These are phyloP conservation scores for Bombus picipes DNA, from an alignment of 1,140 invertebrate species.

Conservation along the genomic window DNA sequence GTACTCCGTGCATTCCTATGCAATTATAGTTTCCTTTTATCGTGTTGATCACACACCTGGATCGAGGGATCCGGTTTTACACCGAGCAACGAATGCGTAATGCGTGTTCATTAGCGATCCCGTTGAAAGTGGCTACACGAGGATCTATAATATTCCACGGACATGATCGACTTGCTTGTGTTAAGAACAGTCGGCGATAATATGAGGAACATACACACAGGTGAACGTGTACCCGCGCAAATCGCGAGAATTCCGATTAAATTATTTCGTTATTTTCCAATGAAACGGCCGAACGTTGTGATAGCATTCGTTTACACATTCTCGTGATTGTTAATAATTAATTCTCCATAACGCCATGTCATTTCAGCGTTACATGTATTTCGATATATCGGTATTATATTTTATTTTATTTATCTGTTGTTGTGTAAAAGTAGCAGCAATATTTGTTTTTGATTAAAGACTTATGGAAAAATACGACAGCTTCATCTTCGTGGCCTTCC, in stretches of 20 bases:
- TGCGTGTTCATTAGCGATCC: constrained; percentile 59
- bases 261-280: background rate
- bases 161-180: constrained; percentile 22
- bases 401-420: too few relatives aligned
- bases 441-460: too few relatives aligned
- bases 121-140: constrained; percentile 54
- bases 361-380: background rate
- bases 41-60: constrained; percentile 64
- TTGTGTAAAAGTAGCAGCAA: too few relatives aligned
- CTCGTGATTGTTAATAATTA: constrained; percentile 1
- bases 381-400: background rate
- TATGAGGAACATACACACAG: too few relatives aligned
- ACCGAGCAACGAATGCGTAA: constrained; percentile 35
- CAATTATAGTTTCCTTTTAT: constrained; percentile 67
- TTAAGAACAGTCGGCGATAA: background rate
- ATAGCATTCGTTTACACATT: background rate
- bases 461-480: too few relatives aligned
- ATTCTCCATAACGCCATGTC: background rate
- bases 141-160: constrained; percentile 51
- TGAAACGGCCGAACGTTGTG: background rate
- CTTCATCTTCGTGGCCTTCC: too few relatives aligned
- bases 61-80: constrained; percentile 61
- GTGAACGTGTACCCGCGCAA: background rate
- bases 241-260: constrained; percentile 27
- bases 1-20: constrained; percentile 37